These are phyloP conservation scores for Meiosimyza platycephala DNA, from an alignment of 2,888 invertebrate genomes.

Conservation along the genomic window DNA sequence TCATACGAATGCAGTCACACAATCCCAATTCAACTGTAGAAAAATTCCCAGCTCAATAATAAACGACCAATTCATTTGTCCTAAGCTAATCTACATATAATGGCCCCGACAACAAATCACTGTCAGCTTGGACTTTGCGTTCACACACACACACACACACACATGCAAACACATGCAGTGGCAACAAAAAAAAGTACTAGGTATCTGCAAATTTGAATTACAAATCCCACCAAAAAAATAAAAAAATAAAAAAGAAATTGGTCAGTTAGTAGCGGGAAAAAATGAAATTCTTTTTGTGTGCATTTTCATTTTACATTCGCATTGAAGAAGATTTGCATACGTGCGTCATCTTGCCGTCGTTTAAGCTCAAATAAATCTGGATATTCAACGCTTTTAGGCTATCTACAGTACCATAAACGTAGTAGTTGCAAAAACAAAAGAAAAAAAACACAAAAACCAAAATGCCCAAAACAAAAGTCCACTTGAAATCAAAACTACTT, in stretches of 20 bases:
- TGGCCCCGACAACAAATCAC: constrained; percentile 32
- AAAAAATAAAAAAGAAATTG: neutral
- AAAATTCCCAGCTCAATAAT: constrained; percentile 17
- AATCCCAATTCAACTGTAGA: neutral
- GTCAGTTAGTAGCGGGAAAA: neutral
- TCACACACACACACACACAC: too few species aligned
- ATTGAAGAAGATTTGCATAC: constrained; percentile 26
- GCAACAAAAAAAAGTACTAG: neutral
- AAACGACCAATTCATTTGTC: constrained; percentile 35
- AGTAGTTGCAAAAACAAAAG: neutral
- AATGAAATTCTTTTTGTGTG: constrained; percentile 20
- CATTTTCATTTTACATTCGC: neutral
- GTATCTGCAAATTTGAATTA: constrained; percentile 21
- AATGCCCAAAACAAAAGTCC: neutral
- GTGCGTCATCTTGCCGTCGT: constrained; percentile 31
- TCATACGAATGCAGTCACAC: neutral
- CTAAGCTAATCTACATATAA: constrained; percentile 32
- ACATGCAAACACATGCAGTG: too few species aligned
- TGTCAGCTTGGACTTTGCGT: constrained; percentile 25
- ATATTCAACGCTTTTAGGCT: constrained; percentile 23
- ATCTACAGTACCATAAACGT: constrained; percentile 14
- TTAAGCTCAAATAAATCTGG: constrained; percentile 32
- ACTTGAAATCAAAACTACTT: constrained; percentile 5
- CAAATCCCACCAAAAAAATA: constrained; percentile 8
- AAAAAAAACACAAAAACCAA: neutral